Base-by-base conservation (phyloP, 1,140 invertebrate genomes). In the Diuraphis noxia region DNA sequence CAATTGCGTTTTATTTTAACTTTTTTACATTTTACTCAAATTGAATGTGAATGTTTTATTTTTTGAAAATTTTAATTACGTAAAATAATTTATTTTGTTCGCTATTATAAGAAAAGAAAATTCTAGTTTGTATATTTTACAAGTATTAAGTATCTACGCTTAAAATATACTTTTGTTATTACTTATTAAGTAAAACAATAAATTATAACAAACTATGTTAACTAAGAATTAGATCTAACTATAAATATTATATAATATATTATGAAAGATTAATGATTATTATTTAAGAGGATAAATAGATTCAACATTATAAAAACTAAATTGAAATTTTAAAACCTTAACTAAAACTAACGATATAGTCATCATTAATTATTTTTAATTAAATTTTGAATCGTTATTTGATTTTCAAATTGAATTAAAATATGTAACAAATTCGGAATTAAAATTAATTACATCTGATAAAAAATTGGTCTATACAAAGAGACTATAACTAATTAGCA, bases 351-450 rank as follows among this genome's bases (percentile, higher is more conserved):
- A 25, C 25, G 38, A 82, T n/a, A 82, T 41, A 82, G 81, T 82
- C 41, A 40, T 49, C 21, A 5, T 86, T 52, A 86, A 86, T 49
- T 52, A 49, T 49, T 86, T 86, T 86, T 49, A 49, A 46, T 34
- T 86, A 52, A 46, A 49, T 86, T 34, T 23, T 52, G 36, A 86
- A 49, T 46, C 9, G n/a, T 25, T 36, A 86, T 49, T 85, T 49
- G 5, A 85, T n/a, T 21, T 85, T 36, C n/a, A 23, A 46, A n/a
- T 85, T 25, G 17, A 86, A 85, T 85, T 34, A 46, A 46, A 46
- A 85, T 46, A 85, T 85, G 30, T 85, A 46, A 85, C 41, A 46
- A 85, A 46, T n/a, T n/a, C n/a, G n/a, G n/a, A n/a, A n/a, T 85
- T 46, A 19, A 13, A n/a, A 46, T 23, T 34, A 46, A 85, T 85